These are phyloP conservation scores for Microdon myrmicae DNA, from an alignment of 2,888 invertebrate species.

Conservation along the genomic window DNA sequence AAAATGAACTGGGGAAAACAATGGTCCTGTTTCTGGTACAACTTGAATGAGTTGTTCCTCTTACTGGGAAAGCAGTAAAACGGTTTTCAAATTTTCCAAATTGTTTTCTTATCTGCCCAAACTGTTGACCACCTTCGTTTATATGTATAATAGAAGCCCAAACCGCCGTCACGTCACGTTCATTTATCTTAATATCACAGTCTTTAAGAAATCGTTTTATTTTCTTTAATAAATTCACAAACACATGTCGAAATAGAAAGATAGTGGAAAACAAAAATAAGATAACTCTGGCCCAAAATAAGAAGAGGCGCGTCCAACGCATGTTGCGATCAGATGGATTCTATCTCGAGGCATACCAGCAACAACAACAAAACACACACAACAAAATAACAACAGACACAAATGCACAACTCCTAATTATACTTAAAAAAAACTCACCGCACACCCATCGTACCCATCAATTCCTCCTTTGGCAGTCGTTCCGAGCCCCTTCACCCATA, in stretches of 20 bases:
- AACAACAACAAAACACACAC: constrained; percentile 27
- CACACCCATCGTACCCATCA: constrained; percentile 14
- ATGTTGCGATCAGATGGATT: constrained; percentile 33
- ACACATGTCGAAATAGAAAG: neutral
- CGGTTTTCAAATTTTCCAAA: neutral
- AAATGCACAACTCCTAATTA: constrained; percentile 24
- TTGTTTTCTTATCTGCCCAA: neutral
- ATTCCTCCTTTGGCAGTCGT: neutral
- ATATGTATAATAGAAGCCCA: neutral
- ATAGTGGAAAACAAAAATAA: constrained; percentile 4
- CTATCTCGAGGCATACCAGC: constrained; percentile 26
- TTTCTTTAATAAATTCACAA: constrained; percentile 12
- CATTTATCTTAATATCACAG: no score
- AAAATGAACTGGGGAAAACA: no score
- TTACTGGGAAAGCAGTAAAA: no score
- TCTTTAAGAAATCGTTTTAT: constrained; percentile 16
- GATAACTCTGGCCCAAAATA: neutral
- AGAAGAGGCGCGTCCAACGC: constrained; percentile 32
- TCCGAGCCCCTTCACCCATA: constrained; percentile 7
- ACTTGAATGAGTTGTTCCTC: no score
- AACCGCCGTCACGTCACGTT: no score
- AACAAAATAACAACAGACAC: constrained; percentile 19
- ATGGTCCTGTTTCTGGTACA: no score
- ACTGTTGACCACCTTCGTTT: neutral
- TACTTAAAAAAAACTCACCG: constrained; percentile 12